Evolutionary conservation across 1,140 invertebrate genomes (phyloP).

Genomic region (Ips typographus): DNA sequence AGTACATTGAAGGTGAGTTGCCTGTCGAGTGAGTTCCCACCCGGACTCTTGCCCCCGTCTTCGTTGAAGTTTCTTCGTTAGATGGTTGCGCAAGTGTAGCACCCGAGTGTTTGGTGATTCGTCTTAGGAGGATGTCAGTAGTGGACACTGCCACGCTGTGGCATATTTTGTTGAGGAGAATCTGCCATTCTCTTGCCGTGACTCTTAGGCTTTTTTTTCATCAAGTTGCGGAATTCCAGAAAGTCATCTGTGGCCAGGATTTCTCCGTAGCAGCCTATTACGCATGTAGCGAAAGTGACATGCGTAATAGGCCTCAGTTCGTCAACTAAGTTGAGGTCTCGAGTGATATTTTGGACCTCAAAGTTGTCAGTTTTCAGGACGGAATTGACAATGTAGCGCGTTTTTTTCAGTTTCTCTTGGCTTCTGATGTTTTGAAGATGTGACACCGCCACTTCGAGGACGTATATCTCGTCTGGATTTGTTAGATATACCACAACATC

Average conservation of each 20-base stretch:
- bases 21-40: too few species aligned
- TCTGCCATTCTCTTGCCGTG: not conserved
- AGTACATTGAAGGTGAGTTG: too few species aligned
- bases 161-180: not conserved
- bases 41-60: too few species aligned
- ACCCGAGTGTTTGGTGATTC: not conserved
- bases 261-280: slow-evolving; percentile 22
- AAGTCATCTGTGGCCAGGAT: slow-evolving; percentile 14
- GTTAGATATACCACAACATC: not conserved
- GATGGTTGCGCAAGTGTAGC: too few species aligned
- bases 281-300: slow-evolving; percentile 21
- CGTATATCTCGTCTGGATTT: slow-evolving; percentile 16
- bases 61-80: too few species aligned
- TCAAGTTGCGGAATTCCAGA: not conserved
- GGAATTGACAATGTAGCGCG: not conserved
- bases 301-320: slow-evolving; percentile 13
- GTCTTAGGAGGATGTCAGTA: slow-evolving; percentile 6
- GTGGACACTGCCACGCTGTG: not conserved
- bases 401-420: not conserved
- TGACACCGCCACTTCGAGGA: slow-evolving; percentile 4
- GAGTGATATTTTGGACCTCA: not conserved
- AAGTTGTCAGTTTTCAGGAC: slow-evolving; percentile 6
- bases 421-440: slow-evolving; percentile 26
- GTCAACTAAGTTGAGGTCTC: slow-evolving; percentile 11
- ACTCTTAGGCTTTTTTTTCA: not conserved